Percentiles rank a stretch among this genome's conserved stretches.
Evolutionary conservation across 2,113 vertebrate genomes (phyloP).

Genomic region (Entelurus aequoreus): DNA sequence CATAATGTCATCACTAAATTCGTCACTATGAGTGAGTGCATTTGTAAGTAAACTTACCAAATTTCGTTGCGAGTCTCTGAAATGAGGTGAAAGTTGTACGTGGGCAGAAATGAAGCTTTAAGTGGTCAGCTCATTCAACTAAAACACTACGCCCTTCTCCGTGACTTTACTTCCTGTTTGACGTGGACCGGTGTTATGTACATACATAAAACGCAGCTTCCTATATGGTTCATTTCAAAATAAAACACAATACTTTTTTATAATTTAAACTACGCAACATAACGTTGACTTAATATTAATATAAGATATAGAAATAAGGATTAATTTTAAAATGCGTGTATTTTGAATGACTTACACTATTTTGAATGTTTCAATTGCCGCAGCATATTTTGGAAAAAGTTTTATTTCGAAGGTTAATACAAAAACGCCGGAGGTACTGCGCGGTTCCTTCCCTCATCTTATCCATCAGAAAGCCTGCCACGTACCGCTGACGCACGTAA

Average conservation of each 20-base stretch:
- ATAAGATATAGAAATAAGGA: too few species aligned
- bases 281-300: accelerated
- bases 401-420: slow-evolving; percentile 37
- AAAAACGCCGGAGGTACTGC: neutral
- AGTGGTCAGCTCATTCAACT: too few species aligned
- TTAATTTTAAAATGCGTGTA: too few species aligned
- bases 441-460: neutral
- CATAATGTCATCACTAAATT: too few species aligned
- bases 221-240: slow-evolving; percentile 9
- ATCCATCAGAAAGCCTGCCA: neutral
- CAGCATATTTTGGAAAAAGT: accelerated
- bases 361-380: too few species aligned
- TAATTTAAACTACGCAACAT: accelerated
- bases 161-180: slow-evolving; percentile 43
- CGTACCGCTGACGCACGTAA: slow-evolving; percentile 24
- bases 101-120: too few species aligned
- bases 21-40: too few species aligned
- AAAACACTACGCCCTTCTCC: too few species aligned
- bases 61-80: neutral
- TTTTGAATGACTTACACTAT: too few species aligned
- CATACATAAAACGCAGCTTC: neutral
- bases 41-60: too few species aligned
- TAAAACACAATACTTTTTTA: neutral
- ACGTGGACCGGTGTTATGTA: slow-evolving; percentile 46
- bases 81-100: neutral